Conservation (phyloP, 2,888 invertebrate species). For the Ephialtes manifestator region DNA sequence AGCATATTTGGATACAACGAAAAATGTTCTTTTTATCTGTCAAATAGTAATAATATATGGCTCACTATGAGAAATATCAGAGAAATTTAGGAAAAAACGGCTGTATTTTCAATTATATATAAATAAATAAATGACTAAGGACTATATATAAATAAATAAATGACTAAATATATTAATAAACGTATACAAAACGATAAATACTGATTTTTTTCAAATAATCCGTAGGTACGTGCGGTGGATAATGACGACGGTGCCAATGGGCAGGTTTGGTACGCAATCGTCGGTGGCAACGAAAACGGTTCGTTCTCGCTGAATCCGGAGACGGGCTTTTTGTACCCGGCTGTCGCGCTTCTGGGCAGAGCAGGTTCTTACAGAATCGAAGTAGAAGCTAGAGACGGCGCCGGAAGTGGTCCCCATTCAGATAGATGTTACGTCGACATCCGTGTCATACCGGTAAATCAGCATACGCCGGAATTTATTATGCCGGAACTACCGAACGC, state of each 20-base stretch:
- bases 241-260: constrained; percentile 93
- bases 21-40: too few relatives aligned
- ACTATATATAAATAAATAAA: too few relatives aligned
- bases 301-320: constrained; percentile 92
- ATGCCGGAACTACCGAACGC: constrained; percentile 92
- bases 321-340: constrained; percentile 94
- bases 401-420: constrained; percentile 89
- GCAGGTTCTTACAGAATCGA: constrained; percentile 88
- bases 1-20: too few relatives aligned
- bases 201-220: background rate
- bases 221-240: constrained; percentile 91
- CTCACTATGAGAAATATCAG: too few relatives aligned
- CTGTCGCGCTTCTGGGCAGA: constrained; percentile 90
- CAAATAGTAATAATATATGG: too few relatives aligned
- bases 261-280: constrained; percentile 91
- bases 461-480: constrained; percentile 93
- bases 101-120: too few relatives aligned
- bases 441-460: constrained; percentile 92
- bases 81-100: too few relatives aligned
- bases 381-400: constrained; percentile 93
- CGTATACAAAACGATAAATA: background rate
- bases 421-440: constrained; percentile 92
- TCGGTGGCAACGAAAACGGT: constrained; percentile 89
- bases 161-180: too few relatives aligned
- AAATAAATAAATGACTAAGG: too few relatives aligned